These are phyloP conservation scores for Pomatostomus ruficeps DNA, from an alignment of 2,113 vertebrate species.

Conservation along the genomic window DNA sequence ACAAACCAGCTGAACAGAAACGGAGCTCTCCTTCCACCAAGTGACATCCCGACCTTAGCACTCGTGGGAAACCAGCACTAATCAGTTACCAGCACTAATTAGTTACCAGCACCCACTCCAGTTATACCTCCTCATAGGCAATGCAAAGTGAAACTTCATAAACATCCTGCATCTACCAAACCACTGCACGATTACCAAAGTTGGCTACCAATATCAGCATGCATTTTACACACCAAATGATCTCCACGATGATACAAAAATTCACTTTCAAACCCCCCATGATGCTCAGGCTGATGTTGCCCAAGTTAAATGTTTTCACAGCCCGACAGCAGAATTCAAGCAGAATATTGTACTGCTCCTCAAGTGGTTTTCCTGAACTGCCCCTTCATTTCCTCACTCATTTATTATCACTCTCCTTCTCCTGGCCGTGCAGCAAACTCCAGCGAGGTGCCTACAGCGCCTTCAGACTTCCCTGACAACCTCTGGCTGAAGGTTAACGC, in stretches of 20 bases:
- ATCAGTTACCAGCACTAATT: too few relatives aligned
- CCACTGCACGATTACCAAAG: neutral
- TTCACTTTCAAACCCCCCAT: neutral
- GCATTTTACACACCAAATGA: neutral
- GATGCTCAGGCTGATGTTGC: neutral
- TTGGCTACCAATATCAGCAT: rapidly evolving
- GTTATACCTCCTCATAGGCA: neutral
- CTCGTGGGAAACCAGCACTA: rapidly evolving
- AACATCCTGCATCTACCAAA: neutral
- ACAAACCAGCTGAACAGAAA: neutral
- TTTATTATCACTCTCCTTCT: neutral
- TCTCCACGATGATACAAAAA: neutral
- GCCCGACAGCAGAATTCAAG: neutral
- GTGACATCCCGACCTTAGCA: rapidly evolving
- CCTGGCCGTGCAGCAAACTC: neutral
- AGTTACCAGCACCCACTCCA: neutral
- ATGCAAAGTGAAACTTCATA: neutral
- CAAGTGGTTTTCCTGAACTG: neutral
- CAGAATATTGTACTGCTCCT: neutral
- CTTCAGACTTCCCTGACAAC: neutral
- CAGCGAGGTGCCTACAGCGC: neutral
- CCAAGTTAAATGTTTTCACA: neutral
- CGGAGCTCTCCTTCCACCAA: neutral
- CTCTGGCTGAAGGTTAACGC: neutral
- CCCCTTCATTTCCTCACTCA: neutral